Percentiles rank a stretch among this genome's conserved stretches.
phyloP scores from a whole-genome alignment of 2,888 invertebrate genomes.

The Mythimna lalbum region DNA sequence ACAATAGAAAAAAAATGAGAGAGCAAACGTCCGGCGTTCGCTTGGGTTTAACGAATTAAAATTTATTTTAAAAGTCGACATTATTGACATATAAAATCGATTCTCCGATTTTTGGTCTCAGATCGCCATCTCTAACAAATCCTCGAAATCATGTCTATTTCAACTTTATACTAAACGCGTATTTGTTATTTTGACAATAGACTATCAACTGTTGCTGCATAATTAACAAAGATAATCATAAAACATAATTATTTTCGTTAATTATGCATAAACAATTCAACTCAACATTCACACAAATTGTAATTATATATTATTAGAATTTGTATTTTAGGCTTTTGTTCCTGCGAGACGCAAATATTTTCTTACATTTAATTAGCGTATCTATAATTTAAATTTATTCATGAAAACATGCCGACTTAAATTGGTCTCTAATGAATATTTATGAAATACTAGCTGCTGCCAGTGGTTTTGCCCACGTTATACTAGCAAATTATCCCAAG shows the following conservation, averaged over 20 bases:
- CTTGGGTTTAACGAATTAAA: too few species aligned
- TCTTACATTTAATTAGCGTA: background rate
- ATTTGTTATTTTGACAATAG: constrained; percentile 18
- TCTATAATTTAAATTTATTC: background rate
- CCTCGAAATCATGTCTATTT: background rate
- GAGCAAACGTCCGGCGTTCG: too few species aligned
- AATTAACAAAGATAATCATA: too few species aligned
- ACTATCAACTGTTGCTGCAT: constrained; percentile 8
- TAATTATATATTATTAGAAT: constrained; percentile 9
- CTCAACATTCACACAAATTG: background rate
- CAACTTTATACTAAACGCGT: too few species aligned
- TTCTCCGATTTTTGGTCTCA: too few species aligned
- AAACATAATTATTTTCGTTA: constrained; percentile 36
- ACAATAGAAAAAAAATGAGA: too few species aligned
- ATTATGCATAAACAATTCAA: constrained; percentile 31
- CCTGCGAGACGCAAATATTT: background rate
- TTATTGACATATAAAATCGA: too few species aligned
- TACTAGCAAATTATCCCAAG: too few species aligned
- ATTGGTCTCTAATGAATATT: background rate
- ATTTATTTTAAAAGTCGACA: too few species aligned
- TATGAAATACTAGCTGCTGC: too few species aligned
- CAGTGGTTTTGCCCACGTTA: too few species aligned
- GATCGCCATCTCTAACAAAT: too few species aligned
- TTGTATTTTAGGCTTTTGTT: background rate
- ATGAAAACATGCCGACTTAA: background rate